A percentile compares a stretch with the other conserved stretches of the same genome.
These are phyloP conservation scores for Temnothorax longispinosus DNA, from an alignment of 1,140 invertebrate genomes.

Conservation along the genomic window DNA sequence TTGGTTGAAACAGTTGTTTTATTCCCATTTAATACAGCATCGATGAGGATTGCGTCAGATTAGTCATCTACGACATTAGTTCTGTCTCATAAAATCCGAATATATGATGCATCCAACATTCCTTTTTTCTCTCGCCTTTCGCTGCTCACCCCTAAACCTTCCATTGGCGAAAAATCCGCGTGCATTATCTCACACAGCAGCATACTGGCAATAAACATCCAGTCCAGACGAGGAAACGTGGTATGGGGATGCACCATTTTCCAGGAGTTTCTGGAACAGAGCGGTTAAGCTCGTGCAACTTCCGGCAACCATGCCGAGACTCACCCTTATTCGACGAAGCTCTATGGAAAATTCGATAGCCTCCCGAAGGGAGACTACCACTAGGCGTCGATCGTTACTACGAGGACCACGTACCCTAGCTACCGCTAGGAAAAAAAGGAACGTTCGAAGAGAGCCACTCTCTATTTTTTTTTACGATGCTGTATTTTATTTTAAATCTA, in stretches of 20 bases:
- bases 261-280: constrained; percentile 50
- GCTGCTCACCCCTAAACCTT: background rate
- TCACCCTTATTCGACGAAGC: constrained; percentile 50
- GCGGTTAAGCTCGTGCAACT: constrained; percentile 62
- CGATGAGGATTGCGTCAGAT: background rate
- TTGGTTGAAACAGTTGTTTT: background rate
- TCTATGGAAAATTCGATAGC: constrained; percentile 67
- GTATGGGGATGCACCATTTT: constrained; percentile 41
- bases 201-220: constrained; percentile 55
- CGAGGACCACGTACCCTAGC: constrained; percentile 26
- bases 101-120: constrained; percentile 20
- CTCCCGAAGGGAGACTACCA: background rate
- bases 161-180: constrained; percentile 39
- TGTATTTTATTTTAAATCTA: constrained; percentile 57
- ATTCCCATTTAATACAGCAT: background rate
- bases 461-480: constrained; percentile 38
- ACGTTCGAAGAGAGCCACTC: background rate
- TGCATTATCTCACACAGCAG: constrained; percentile 46
- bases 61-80: background rate
- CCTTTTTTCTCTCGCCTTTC: constrained; percentile 21
- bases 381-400: constrained; percentile 61
- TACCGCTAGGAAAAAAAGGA: constrained; percentile 22
- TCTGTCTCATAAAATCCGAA: constrained; percentile 30
- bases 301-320: constrained; percentile 39
- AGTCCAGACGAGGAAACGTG: background rate